Percentiles rank a stretch among this genome's conserved stretches.
These are phyloP conservation scores for Chloroclystis v-ata DNA, from an alignment of 2,888 invertebrate genomes.

Conservation along the genomic window DNA sequence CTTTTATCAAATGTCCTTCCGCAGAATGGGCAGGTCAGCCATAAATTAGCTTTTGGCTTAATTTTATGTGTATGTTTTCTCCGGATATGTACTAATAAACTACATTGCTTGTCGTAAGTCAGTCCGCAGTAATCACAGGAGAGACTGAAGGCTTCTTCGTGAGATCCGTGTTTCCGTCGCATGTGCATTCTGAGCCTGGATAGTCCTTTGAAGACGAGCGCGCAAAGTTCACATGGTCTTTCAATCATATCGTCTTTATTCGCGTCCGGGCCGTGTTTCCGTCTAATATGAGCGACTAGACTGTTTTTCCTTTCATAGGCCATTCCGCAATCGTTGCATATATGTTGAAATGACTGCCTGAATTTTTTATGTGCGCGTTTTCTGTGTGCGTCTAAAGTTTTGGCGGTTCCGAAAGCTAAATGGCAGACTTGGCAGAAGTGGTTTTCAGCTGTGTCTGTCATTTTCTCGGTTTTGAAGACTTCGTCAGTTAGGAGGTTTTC, in stretches of 20 bases:
- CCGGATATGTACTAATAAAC: conserved; percentile 59
- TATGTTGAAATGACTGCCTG: conserved; percentile 51
- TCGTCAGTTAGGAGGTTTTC: conserved; percentile 8
- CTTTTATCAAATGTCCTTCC: conserved; percentile 58
- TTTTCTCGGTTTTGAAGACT: conserved; percentile 14
- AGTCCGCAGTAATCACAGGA: conserved; percentile 60
- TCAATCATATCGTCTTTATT: conserved; percentile 53
- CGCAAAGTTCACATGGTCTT: conserved; percentile 61
- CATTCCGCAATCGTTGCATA: conserved; percentile 65
- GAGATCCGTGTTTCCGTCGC: conserved; percentile 61
- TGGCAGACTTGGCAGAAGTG: conserved; percentile 63
- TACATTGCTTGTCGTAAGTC: conserved; percentile 64
- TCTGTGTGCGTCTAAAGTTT: conserved; percentile 60
- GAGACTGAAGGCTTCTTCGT: conserved; percentile 58
- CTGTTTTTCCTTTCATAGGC: conserved; percentile 65
- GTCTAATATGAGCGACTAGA: conserved; percentile 58
- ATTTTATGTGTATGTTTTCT: conserved; percentile 52
- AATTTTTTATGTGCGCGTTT: conserved; percentile 59
- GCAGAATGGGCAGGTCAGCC: conserved; percentile 64
- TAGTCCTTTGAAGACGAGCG: conserved; percentile 64
- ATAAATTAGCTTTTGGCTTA: conserved; percentile 47
- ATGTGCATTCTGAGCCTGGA: conserved; percentile 64
- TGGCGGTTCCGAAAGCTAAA: conserved; percentile 58
- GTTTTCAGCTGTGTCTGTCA: conserved; percentile 29
- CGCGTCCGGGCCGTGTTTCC: conserved; percentile 59